Conservation (phyloP, 2,888 invertebrate genomes). For the Dasysyrphus tricinctus region DNA sequence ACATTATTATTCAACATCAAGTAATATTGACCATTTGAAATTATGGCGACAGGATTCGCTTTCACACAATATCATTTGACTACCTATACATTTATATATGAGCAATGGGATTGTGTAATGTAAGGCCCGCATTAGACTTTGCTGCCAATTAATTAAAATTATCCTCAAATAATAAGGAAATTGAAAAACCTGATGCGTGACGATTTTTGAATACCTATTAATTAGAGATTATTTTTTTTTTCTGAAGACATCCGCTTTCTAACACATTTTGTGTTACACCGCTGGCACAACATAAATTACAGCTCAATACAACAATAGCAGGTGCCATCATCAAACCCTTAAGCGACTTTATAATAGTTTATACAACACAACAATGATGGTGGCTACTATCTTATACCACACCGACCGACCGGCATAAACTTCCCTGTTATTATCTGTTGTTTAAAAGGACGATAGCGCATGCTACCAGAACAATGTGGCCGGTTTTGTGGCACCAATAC, state of each 20-base stretch:
- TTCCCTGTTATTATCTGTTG: constrained; percentile 55
- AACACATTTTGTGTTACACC: constrained; percentile 31
- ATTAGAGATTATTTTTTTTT: neutral
- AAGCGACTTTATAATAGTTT: neutral
- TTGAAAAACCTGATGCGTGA: neutral
- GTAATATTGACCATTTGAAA: too few relatives aligned
- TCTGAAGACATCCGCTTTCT: constrained; percentile 6
- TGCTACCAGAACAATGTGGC: constrained; percentile 31
- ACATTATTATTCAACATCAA: too few relatives aligned
- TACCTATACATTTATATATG: too few relatives aligned
- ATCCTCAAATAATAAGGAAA: neutral
- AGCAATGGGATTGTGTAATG: too few relatives aligned
- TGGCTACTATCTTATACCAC: constrained; percentile 46
- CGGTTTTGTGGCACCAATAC: constrained; percentile 11
- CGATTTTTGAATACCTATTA: neutral
- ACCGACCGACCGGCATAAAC: constrained; percentile 10
- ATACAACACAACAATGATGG: constrained; percentile 32
- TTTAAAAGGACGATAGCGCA: constrained; percentile 27
- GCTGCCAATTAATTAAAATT: neutral
- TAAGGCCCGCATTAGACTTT: too few relatives aligned
- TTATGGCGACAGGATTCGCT: too few relatives aligned
- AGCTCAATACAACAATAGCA: constrained; percentile 59
- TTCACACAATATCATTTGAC: too few relatives aligned
- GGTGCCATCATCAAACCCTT: constrained; percentile 54
- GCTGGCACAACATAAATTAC: constrained; percentile 42